phyloP scores from a whole-genome alignment of 2,797 vertebrate species.

The Orientallactaga sibirica region DNA sequence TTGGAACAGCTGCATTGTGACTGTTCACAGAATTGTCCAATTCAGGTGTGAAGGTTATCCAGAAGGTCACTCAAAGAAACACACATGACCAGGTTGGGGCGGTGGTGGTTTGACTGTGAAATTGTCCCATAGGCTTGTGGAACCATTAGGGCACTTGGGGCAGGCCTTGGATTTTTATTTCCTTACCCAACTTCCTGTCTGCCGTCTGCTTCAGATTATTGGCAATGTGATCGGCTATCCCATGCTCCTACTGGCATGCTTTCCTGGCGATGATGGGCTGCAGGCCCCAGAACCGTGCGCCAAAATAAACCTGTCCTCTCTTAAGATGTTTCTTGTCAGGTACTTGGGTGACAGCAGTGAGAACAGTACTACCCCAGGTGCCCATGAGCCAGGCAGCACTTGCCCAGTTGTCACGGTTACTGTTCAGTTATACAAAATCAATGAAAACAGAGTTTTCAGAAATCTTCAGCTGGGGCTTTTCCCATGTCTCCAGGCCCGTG shows the following conservation, averaged over 20 bases:
- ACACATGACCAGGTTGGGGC: not conserved
- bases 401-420: not conserved
- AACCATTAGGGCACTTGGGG: too few species aligned
- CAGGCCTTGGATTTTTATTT: too few species aligned
- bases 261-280: not conserved
- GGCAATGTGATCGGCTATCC: too few species aligned
- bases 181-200: too few species aligned
- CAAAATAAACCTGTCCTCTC: not conserved
- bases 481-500: not conserved
- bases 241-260: too few species aligned
- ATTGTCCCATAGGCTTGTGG: not conserved
- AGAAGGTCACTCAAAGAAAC: not conserved
- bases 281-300: not conserved
- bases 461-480: not conserved
- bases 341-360: not conserved
- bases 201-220: too few species aligned
- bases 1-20: not conserved
- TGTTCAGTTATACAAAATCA: conserved; percentile 17
- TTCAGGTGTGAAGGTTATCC: not conserved
- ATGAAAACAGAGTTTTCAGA: conserved; percentile 12
- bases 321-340: not conserved
- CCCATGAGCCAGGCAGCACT: not conserved
- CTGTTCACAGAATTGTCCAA: not conserved
- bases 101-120: not conserved
- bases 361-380: not conserved